Percentiles rank a stretch among this genome's conserved stretches.
phyloP scores from a whole-genome alignment of 2,113 vertebrate genomes.

The Myxocyprinus asiaticus region DNA sequence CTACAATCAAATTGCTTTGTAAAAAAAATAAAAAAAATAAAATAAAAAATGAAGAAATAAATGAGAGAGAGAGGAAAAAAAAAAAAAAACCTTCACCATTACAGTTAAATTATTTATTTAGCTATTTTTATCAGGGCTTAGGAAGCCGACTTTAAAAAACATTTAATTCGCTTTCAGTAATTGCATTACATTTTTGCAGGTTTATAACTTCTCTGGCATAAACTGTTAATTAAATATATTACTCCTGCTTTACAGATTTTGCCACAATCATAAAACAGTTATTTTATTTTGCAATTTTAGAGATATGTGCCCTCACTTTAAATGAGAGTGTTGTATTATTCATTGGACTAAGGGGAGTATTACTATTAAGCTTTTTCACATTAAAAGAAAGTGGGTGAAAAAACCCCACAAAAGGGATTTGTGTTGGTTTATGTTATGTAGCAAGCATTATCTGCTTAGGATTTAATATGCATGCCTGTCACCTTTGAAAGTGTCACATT shows the following conservation, averaged over 20 bases:
- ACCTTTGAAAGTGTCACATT: conserved; percentile 62
- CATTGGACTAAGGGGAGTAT: conserved; percentile 30
- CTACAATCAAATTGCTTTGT: conserved; percentile 55
- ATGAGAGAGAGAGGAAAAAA: neutral
- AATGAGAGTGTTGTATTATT: conserved; percentile 43
- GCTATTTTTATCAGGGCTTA: conserved; percentile 62
- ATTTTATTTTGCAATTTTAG: conserved; percentile 51
- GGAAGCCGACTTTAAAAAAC: conserved; percentile 57
- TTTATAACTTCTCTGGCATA: conserved; percentile 58
- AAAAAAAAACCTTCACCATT: conserved; percentile 44
- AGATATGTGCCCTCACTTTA: conserved; percentile 18
- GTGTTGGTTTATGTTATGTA: conserved; percentile 46
- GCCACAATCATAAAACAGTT: conserved; percentile 51
- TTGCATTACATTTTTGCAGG: conserved; percentile 61
- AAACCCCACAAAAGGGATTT: conserved; percentile 28
- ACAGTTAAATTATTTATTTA: conserved; percentile 47
- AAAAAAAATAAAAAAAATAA: conserved; percentile 19
- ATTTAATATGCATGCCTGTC: conserved; percentile 54
- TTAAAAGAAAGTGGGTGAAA: conserved; percentile 47
- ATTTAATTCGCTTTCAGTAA: conserved; percentile 67
- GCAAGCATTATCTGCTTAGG: conserved; percentile 57
- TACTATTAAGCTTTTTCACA: conserved; percentile 46
- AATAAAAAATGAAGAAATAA: conserved; percentile 54
- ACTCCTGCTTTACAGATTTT: conserved; percentile 52
- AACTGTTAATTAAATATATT: conserved; percentile 59